Conservation (phyloP, 2,113 vertebrate genomes). For the Toxotes chatareus region DNA sequence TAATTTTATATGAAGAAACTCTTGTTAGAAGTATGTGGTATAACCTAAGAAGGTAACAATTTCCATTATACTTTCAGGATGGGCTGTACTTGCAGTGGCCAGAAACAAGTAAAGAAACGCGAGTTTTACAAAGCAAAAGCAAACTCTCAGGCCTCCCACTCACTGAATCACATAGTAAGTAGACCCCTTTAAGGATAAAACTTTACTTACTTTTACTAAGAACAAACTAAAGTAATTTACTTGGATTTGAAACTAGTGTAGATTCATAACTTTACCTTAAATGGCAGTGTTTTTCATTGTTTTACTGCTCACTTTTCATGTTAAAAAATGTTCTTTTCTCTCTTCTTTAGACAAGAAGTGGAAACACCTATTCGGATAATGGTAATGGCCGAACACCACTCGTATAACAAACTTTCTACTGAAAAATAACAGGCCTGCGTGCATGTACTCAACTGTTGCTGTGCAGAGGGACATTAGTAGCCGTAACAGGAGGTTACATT, state of each 20-base stretch:
- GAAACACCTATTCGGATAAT: slow-evolving; percentile 17
- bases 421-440: background rate
- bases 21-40: background rate
- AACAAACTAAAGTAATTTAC: background rate
- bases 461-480: background rate
- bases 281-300: background rate
- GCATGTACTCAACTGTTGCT: background rate
- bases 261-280: background rate
- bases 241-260: background rate
- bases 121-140: slow-evolving; percentile 43
- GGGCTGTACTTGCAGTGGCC: slow-evolving; percentile 82
- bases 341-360: slow-evolving; percentile 53
- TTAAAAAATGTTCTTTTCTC: background rate
- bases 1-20: background rate
- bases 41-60: background rate
- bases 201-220: background rate
- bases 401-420: background rate
- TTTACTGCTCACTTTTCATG: background rate
- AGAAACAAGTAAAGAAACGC: slow-evolving; percentile 46
- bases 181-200: background rate
- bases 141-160: background rate
- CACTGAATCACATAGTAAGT: slow-evolving; percentile 66
- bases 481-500: slow-evolving; percentile 2
- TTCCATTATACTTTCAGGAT: slow-evolving; percentile 69
- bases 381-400: slow-evolving; percentile 50